phyloP scores from a whole-genome alignment of 2,797 vertebrate genomes.

The Mus caroli region DNA sequence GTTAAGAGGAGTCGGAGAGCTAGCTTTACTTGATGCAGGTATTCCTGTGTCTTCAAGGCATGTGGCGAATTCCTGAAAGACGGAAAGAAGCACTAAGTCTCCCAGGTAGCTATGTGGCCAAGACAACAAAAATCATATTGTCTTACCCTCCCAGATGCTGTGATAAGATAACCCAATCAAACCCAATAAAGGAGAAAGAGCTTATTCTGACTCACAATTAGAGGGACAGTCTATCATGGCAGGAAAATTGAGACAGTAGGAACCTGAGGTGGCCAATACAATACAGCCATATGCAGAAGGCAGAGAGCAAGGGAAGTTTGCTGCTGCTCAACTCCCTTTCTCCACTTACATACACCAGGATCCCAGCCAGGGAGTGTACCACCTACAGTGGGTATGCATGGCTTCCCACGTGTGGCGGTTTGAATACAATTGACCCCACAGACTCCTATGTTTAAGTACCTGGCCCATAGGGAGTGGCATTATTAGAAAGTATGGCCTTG shows the following conservation, averaged over 20 bases:
- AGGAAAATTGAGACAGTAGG: background rate
- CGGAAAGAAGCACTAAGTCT: background rate
- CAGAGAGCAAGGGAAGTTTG: background rate
- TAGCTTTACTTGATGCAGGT: background rate
- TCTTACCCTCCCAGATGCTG: background rate
- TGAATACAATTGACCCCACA: background rate
- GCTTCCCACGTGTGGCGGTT: background rate
- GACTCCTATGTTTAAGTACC: background rate
- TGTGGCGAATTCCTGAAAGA: background rate
- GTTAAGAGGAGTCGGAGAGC: constrained; percentile 11
- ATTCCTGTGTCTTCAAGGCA: background rate
- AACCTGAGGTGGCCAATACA: background rate
- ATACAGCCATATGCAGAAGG: background rate
- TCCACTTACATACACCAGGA: background rate
- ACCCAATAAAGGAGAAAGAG: background rate
- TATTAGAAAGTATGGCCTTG: background rate
- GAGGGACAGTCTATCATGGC: background rate
- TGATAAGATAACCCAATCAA: background rate
- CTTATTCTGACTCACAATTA: background rate
- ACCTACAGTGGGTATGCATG: background rate
- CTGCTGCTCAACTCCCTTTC: background rate
- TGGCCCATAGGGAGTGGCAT: background rate
- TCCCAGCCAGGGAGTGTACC: background rate
- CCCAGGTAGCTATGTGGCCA: background rate
- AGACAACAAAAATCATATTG: background rate